Percentiles rank a stretch among this genome's conserved stretches.
These are phyloP conservation scores for Heterohyrax brucei DNA, from an alignment of 2,797 vertebrate species.

Conservation along the genomic window DNA sequence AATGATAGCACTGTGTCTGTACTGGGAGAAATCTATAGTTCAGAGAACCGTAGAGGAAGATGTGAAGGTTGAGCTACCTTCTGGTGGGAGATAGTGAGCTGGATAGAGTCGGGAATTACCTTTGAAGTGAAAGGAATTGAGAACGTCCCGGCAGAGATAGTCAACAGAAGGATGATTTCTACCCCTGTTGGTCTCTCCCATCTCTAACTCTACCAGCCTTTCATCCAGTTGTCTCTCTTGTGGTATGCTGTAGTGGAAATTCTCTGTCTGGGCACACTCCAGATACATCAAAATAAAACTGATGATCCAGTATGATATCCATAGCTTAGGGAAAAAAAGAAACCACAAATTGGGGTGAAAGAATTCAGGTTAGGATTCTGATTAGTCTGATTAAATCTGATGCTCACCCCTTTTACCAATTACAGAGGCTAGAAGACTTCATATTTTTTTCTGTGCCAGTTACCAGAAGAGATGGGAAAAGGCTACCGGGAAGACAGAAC, in stretches of 20 bases:
- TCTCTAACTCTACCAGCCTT: background rate
- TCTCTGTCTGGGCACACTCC: background rate
- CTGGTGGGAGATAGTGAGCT: background rate
- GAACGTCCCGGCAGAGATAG: background rate
- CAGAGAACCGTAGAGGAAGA: background rate
- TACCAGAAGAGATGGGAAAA: background rate
- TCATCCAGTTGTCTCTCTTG: background rate
- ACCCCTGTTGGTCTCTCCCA: background rate
- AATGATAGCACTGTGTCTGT: background rate
- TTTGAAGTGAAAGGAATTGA: background rate
- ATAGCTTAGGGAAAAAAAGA: slow-evolving; percentile 2
- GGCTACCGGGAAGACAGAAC: background rate
- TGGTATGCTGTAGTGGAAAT: background rate
- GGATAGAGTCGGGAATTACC: background rate
- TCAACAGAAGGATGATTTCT: background rate
- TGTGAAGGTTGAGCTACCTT: background rate
- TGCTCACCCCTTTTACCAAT: background rate
- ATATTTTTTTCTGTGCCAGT: background rate
- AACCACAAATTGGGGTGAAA: background rate
- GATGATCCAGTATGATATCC: background rate
- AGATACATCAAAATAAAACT: background rate
- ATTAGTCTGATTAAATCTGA: background rate
- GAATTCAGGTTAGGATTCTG: slow-evolving; percentile 12
- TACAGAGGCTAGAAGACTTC: background rate
- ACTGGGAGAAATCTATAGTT: background rate